Evolutionary conservation across 2,113 vertebrate species (phyloP).

Genomic region (Callospermophilus lateralis): DNA sequence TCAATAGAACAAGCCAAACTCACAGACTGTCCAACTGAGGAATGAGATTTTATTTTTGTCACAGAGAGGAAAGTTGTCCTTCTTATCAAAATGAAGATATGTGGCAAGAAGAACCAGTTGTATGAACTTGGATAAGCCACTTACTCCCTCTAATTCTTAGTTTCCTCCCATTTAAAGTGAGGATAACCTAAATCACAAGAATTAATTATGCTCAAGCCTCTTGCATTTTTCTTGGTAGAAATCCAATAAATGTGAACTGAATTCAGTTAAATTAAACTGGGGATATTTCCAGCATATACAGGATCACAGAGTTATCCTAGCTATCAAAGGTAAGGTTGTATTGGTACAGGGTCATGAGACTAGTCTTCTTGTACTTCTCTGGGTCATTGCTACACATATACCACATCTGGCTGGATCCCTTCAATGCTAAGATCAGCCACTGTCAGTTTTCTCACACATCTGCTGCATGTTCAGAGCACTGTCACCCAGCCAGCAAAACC

Average conservation of each 20-base stretch:
- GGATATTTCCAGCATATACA: neutral
- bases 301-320: neutral
- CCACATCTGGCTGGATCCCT: neutral
- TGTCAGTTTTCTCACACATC: neutral
- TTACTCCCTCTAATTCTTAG: neutral
- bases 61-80: neutral
- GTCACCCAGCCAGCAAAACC: neutral
- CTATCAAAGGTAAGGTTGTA: neutral
- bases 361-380: neutral
- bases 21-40: neutral
- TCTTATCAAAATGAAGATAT: constrained; percentile 37
- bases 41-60: neutral
- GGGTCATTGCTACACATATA: neutral
- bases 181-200: constrained; percentile 27
- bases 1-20: neutral
- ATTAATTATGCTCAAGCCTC: constrained; percentile 20
- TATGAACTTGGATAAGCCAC: constrained; percentile 10
- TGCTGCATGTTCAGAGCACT: neutral
- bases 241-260: constrained; percentile 27
- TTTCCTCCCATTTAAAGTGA: constrained; percentile 43
- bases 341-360: neutral
- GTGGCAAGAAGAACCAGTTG: neutral
- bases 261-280: constrained; percentile 22
- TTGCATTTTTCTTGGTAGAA: constrained; percentile 39
- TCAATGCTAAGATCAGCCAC: neutral